Conservation (phyloP, 2,797 vertebrate species). For the Pagetopsis macropterus region DNA sequence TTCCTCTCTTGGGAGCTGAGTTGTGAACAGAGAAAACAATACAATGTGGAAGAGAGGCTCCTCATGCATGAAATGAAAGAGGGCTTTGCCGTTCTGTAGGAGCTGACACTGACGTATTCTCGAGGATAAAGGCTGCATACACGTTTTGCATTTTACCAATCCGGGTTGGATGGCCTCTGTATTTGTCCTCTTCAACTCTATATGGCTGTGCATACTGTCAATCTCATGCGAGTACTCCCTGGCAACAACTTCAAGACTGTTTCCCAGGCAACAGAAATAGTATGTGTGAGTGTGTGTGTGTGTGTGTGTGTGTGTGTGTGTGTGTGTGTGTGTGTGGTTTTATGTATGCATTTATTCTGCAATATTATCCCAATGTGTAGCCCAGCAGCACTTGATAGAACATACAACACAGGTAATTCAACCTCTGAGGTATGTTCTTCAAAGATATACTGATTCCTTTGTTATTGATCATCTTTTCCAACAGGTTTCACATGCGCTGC, state of each 20-base stretch:
- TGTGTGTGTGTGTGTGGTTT: neutral
- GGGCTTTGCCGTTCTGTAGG: conserved; percentile 39
- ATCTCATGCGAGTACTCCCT: conserved; percentile 30
- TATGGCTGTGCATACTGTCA: conserved; percentile 12
- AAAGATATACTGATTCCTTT: neutral
- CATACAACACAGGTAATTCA: neutral
- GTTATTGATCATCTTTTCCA: neutral
- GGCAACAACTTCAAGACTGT: conserved; percentile 48
- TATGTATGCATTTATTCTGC: too few relatives aligned
- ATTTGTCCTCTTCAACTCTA: conserved; percentile 33
- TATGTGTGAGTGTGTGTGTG: neutral
- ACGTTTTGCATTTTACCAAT: conserved; percentile 25
- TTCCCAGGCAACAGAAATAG: conserved; percentile 48
- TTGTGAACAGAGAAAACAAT: conserved; percentile 47
- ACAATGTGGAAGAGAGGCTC: conserved; percentile 35
- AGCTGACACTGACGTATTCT: conserved; percentile 42
- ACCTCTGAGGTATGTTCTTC: neutral
- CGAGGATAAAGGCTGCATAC: conserved; percentile 41
- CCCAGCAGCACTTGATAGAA: neutral
- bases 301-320: conserved; percentile 3
- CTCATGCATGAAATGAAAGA: conserved; percentile 74
- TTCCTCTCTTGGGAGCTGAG: conserved; percentile 62
- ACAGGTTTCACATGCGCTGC: neutral
- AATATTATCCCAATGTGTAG: neutral
- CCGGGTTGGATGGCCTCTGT: conserved; percentile 1